phyloP scores from a whole-genome alignment of 2,888 invertebrate species.

The Mimachlamys varia region DNA sequence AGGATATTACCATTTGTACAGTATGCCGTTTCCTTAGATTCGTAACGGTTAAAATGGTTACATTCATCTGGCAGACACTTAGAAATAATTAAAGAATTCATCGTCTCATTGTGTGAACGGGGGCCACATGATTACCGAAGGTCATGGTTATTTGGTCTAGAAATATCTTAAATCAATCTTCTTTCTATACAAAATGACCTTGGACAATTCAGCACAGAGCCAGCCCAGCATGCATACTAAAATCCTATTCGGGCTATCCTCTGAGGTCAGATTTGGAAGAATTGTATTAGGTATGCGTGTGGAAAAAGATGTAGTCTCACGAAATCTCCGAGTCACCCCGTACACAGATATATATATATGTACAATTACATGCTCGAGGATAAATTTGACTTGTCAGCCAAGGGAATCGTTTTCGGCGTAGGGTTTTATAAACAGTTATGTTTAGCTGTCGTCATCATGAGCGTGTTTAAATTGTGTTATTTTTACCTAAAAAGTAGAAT shows the following conservation, averaged over 20 bases:
- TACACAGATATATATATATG: not conserved
- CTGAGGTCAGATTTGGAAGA: not conserved
- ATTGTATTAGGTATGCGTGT: not conserved
- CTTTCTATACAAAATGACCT: not conserved
- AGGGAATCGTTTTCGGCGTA: too few species aligned
- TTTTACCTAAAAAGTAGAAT: too few species aligned
- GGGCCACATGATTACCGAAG: not conserved
- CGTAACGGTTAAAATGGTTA: not conserved
- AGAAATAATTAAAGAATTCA: not conserved
- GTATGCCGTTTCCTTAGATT: too few species aligned
- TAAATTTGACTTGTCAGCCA: too few species aligned
- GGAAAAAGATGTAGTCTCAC: not conserved
- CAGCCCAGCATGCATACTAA: not conserved
- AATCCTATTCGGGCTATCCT: not conserved
- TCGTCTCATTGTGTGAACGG: not conserved
- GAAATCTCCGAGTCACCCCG: not conserved
- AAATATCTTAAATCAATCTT: constrained; percentile 8
- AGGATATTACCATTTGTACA: too few species aligned
- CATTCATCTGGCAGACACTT: not conserved
- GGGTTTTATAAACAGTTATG: too few species aligned
- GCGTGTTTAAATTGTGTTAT: too few species aligned
- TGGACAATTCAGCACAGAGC: not conserved
- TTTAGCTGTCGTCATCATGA: too few species aligned
- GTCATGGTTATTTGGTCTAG: not conserved
- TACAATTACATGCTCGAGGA: not conserved